Conservation (phyloP, 2,888 invertebrate genomes). For the Apoda limacodes region DNA sequence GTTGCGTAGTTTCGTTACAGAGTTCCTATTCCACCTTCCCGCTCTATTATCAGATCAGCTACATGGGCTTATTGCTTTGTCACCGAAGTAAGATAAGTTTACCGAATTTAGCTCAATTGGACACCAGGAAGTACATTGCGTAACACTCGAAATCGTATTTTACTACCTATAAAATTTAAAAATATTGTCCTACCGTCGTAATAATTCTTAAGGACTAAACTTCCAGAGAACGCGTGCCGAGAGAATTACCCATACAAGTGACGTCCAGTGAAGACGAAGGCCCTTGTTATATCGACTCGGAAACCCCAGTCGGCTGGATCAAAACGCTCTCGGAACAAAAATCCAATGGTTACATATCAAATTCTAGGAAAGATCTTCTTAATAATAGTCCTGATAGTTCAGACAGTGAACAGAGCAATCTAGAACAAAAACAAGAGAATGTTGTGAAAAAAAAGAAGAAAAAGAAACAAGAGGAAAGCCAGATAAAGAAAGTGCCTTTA, state of each 20-base stretch:
- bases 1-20: too few species aligned
- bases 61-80: too few species aligned
- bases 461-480: constrained; percentile 27
- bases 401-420: constrained; percentile 30
- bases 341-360: constrained; percentile 44
- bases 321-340: constrained; percentile 52
- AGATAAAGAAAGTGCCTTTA: constrained; percentile 20
- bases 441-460: constrained; percentile 43
- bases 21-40: too few species aligned
- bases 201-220: too few species aligned
- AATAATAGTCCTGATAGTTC: constrained; percentile 48
- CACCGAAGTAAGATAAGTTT: too few species aligned
- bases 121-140: too few species aligned
- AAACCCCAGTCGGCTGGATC: constrained; percentile 57
- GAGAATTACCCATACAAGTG: constrained; percentile 63
- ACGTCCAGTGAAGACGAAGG: constrained; percentile 63
- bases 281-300: constrained; percentile 56
- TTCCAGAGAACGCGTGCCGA: constrained; percentile 64
- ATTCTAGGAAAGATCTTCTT: constrained; percentile 60
- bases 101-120: too few species aligned
- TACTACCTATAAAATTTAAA: too few species aligned
- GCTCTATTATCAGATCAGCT: too few species aligned
- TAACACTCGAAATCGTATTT: too few species aligned
- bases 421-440: constrained; percentile 22
- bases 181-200: too few species aligned